Evolutionary conservation across 2,113 vertebrate genomes (phyloP).

Genomic region (Tupaia chinensis): DNA sequence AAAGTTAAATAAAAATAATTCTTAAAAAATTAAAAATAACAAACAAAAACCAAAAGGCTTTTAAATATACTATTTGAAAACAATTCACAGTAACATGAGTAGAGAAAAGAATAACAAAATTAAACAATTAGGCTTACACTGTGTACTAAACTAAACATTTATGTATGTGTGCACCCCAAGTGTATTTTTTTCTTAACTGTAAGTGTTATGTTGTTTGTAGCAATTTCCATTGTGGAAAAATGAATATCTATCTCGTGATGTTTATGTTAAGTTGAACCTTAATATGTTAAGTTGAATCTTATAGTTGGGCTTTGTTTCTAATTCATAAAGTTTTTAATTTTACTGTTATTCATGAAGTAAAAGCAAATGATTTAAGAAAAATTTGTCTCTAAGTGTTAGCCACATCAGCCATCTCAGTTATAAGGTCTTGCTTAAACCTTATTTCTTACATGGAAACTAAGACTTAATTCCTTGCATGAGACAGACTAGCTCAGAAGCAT

Average conservation of each 20-base stretch:
- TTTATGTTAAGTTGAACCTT: background rate
- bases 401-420: background rate
- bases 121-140: background rate
- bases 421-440: background rate
- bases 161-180: background rate
- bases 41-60: background rate
- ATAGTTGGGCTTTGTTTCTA: background rate
- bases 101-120: background rate
- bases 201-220: background rate
- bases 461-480: background rate
- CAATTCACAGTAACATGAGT: background rate
- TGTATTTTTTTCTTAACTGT: background rate
- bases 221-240: constrained; percentile 2
- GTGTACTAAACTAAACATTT: background rate
- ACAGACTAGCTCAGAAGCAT: background rate
- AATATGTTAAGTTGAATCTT: constrained; percentile 11
- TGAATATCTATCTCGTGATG: background rate
- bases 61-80: background rate
- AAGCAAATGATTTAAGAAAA: constrained; percentile 45
- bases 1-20: no score
- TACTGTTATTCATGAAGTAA: background rate
- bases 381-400: background rate
- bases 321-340: constrained; percentile 19
- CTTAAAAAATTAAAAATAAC: no score
- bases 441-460: background rate